A percentile compares a stretch with the other conserved stretches of the same genome.
These are phyloP conservation scores for Cinclus mexicanus DNA, from an alignment of 2,113 vertebrate species.

Conservation along the genomic window DNA sequence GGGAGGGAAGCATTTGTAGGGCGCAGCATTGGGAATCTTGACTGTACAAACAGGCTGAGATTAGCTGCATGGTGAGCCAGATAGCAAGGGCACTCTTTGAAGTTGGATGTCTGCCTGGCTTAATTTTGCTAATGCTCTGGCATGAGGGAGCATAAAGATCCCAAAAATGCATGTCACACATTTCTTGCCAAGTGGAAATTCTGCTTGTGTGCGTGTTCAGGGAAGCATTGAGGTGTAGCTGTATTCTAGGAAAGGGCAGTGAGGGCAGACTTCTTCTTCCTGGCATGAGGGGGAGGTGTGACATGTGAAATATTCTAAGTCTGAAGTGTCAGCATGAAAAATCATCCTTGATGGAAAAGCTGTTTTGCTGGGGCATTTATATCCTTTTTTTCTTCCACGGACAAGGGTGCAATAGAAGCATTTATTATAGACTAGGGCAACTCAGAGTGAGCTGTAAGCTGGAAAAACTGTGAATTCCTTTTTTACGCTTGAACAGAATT, in stretches of 20 bases:
- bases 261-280: background rate
- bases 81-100: conserved; percentile 27
- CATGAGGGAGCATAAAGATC: background rate
- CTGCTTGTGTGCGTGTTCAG: background rate
- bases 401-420: background rate
- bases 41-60: conserved; percentile 41
- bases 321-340: background rate
- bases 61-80: background rate
- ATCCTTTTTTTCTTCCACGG: background rate
- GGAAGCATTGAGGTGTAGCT: background rate
- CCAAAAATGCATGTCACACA: rapidly evolving
- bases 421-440: background rate
- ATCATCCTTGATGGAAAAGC: background rate
- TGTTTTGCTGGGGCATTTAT: background rate
- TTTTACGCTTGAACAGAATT: background rate
- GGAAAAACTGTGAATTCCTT: background rate
- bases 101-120: conserved; percentile 11
- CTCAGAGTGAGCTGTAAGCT: background rate
- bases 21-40: background rate
- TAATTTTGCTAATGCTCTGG: background rate
- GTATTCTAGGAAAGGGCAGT: conserved; percentile 28
- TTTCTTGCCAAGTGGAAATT: conserved; percentile 10
- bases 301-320: background rate
- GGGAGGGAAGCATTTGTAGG: conserved; percentile 10
- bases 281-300: background rate